Base-by-base conservation (phyloP, 2,113 vertebrate species). In the Amblyornis subalaris region DNA sequence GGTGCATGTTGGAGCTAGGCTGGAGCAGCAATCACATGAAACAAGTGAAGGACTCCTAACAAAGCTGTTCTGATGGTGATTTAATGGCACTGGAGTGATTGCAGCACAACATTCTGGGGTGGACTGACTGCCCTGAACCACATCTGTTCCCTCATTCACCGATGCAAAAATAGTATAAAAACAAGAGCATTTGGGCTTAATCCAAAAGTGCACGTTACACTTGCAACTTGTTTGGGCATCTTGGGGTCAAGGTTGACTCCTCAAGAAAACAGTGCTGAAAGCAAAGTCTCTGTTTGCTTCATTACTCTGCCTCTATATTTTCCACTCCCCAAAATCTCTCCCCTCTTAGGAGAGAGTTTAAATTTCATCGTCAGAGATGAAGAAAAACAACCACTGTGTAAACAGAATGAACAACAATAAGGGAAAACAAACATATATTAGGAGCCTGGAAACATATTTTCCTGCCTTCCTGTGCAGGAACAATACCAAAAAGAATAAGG, bases 401-500 rank as follows among this genome's bases (percentile, higher is more conserved):
- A 95, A 92, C 85, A 95, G 70, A 89, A 40, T 5, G 85, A 83
- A 90, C 84, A 92, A 96, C 91, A 93, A 42, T 88, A 75, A 90
- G 28, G 70, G 79, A 94, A 96, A 94, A 85, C 85, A 96, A 94
- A 92, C 65, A 62, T 54, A 53, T 89, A 85, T 60, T 85, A 74
- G 85, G 91, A 92, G 71, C 65, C 91, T 96, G 96, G 95, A 95
- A 94, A 94, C 66, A 60, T 89, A 72, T 81, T 95, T 95, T 77
- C 89, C 88, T 95, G 89, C 33, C 96, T 97, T 97, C 94, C 95
- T 96, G 95, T 95, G 89, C 35, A 83, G 95, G 71, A 96, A 94
- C 92, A 96, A 95, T 94, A 96, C 88, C 51, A 62, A 78, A 77
- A 90, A n/a, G 83, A 93, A 13, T 95, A 95, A 94, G 64, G 85